Base-by-base conservation (phyloP, 23 tunicate genomes). In the Clavelina lepadiformis region DNA sequence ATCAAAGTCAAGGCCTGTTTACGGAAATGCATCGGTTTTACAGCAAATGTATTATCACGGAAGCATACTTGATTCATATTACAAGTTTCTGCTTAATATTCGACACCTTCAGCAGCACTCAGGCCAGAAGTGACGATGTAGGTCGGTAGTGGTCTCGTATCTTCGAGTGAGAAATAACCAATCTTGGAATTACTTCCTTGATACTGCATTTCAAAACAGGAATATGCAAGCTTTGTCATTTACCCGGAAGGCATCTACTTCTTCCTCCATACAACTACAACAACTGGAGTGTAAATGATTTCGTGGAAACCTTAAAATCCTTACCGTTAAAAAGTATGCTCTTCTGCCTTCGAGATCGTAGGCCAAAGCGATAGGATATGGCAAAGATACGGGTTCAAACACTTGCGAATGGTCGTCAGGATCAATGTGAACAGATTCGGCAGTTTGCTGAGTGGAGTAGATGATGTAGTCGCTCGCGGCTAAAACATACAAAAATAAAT, bases 1-100 rank as follows among this genome's bases (percentile, higher is more conserved):
- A 58, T 86, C 95, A 29, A 46, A 86, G 28, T 78, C 95, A 28
- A 86, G 4, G 13, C 95, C 95, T 86, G 80, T 26, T n/a, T 13
- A 28, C 8, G 32, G 31, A 13, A 53, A 53, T 41, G 49, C 49
- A 41, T 11, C 15, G 11, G 11, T 41, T 11, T 41, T 41, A 11
- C 15, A 11, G 49, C 11, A 41, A 41, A 41, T 11, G 49, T 15
- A 41, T 41, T 41, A 8, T 41, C 49, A 41, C 49, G n/a, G n/a
- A n/a, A n/a, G n/a, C n/a, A n/a, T n/a, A n/a, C n/a, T n/a, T n/a
- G n/a, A n/a, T n/a, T n/a, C n/a, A n/a, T n/a, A n/a, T n/a, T n/a
- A n/a, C n/a, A n/a, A n/a, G n/a, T n/a, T n/a, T n/a, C n/a, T n/a
- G n/a, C n/a, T n/a, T n/a, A 15, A 41, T 11, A 41, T 15, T 8